These are phyloP conservation scores for Wasmannia auropunctata DNA, from an alignment of 1,140 invertebrate genomes.

Conservation along the genomic window DNA sequence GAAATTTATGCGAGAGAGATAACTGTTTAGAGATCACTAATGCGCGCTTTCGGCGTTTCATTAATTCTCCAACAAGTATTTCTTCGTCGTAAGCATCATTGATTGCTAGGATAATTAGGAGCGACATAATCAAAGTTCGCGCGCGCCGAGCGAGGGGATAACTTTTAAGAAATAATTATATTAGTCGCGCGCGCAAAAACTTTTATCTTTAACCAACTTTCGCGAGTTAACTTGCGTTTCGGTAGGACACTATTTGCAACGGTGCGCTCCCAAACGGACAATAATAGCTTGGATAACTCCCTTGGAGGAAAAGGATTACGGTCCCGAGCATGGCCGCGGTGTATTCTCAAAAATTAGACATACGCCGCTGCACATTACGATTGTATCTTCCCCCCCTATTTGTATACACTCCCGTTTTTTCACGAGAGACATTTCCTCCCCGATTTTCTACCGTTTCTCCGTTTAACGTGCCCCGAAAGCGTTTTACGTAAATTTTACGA, in stretches of 20 bases:
- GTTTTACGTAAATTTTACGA: neutral
- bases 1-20: neutral
- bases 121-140: neutral
- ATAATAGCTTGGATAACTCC: constrained; percentile 29
- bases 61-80: neutral
- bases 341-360: constrained; percentile 7
- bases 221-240: neutral
- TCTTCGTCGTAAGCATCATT: neutral
- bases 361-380: neutral
- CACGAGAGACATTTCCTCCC: neutral
- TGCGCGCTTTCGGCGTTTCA: neutral
- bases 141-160: too few relatives aligned
- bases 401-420: neutral
- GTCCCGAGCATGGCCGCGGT: neutral
- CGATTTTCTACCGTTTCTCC: neutral
- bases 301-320: neutral
- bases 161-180: constrained; percentile 2
- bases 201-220: neutral
- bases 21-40: neutral
- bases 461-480: neutral
- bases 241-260: neutral
- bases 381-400: constrained; percentile 5
- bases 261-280: neutral
- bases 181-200: neutral
- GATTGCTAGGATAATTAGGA: neutral